Base-by-base conservation (phyloP, 2,113 vertebrate species). In the Austrofundulus limnaeus region DNA sequence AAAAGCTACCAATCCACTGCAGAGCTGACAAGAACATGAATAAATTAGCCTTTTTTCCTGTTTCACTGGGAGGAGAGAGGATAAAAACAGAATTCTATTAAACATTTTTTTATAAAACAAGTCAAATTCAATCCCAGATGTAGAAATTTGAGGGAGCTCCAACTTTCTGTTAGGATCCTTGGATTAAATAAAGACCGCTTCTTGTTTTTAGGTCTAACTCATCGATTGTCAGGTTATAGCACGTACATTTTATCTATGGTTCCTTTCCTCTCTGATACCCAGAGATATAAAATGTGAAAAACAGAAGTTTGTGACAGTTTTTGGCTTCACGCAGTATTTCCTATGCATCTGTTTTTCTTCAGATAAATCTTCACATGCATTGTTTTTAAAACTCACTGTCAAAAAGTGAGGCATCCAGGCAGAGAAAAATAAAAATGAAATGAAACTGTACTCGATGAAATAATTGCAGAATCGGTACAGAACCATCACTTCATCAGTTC, bases 221-320 rank as follows among this genome's bases (percentile, higher is more conserved):
- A 34, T 34, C 31, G 6, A 9, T 34, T 12, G n/a, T 60, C 46
- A 4, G 15, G 14, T 16, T 21, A 5, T 8, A 23, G 5, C 53
- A 10, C 46, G n/a, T 9, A 20, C 12, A 28, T 65, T 54, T 31
- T n/a, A 61, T 39, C n/a, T 45, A 41, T 24, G 25, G n/a, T 56
- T 41, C 37, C 55, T 68, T 80, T 57, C 23, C 38, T 64, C 20
- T 46, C 39, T n/a, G n/a, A 23, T 48, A 28, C 17, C 25, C 10
- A 45, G 15, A 14, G 59, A 23, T 12, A 46, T 12, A 67, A 46
- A 19, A 57, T 24, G 17, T 48, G 23, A 4, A 48, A 1, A 43
- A 53, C 11, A 52, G 45, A 25, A 16, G 24, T 28, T 41, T 16
- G 31, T 61, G 23, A 19, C 45, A 48, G 25, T 46, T 50, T 23